Base-by-base conservation (phyloP, 2,797 vertebrate genomes). In the Crenuchus spilurus region DNA sequence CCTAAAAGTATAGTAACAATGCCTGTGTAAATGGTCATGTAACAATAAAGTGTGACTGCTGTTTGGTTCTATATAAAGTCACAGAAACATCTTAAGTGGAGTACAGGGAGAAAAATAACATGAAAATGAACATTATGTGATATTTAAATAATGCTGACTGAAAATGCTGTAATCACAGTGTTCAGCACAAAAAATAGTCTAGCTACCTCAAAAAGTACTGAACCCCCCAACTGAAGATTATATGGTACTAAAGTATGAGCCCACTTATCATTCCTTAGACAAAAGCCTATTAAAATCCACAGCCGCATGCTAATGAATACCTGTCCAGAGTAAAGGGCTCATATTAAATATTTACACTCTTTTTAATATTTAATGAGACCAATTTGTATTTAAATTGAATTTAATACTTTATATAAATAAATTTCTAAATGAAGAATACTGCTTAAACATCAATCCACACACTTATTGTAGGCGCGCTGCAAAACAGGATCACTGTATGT, bases 321-420 rank as follows among this genome's bases (percentile, higher is more conserved):
- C 77, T 83, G 83, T 83, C 82, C 71, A 83, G 85, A 86, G 89
- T 90, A 91, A 91, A 92, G 86, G 88, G 84, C 89, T 89, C 16
- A 0, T 85, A 91, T 93, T 90, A 93, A 93, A 93, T 91, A 92
- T 92, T 92, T 86, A 92, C 80, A 81, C 64, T 76, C 39, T 64
- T 28, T 63, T 92, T 85, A 91, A 93, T 92, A 91, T 92, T 93
- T 91, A 48, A 93, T 91, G 74, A 67, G 73, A 87, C 89, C 76
- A 92, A 92, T 90, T 91, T 90, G 88, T 91, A 91, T 92, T 92
- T 91, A 90, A 92, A 92, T 92, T 91, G 85, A 88, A 91, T 92
- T 92, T 89, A 91, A 91, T 92, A 89, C 90, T 91, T 92, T 86
- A 92, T 92, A 88, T 87, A 89, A 90, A 92, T 90, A 86, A 86